Evolutionary conservation across 2,797 vertebrate genomes (phyloP), one percentile per base, ranked within the genome.

Genomic region (Platalea minor): DNA sequence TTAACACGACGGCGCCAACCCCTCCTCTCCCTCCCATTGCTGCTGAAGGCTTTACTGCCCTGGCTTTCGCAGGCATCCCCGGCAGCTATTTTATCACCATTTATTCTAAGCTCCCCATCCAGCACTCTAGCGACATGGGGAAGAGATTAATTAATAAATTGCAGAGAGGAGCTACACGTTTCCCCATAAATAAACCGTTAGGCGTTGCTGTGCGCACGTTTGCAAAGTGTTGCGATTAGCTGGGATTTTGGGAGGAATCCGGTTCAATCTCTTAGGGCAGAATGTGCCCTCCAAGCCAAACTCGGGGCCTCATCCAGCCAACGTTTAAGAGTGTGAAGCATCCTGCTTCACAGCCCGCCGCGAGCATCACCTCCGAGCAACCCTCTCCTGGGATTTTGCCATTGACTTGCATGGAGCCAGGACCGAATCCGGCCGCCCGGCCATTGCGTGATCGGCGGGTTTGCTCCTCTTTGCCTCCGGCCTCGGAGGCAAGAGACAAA

Each of bases 111-210:
- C 50, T 18, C 13, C 53, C 48, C 54, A 35, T 1, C 29, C 74
- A 43, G 26, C 2, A 5, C 39, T 12, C 16, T 12, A 46, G 37
- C 0, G 2, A 39, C 37, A 9, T 0, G 3, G 17, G 41, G 37
- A 92, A 70, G 50, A 50, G 43, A 35, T 46, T 17, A 15, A 63
- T 41, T 17, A 50, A 65, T 5, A 63, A 77, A 65, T 10, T 7
- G 2, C 0, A 4, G 21, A 39, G 28, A 33, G 25, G n/a, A 37
- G 9, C 68, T 24, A 3, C 5, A 0, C 0, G 17, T 39, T 54
- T 2, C 60, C 56, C 46, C 8, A 5, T 17, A 53, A 88, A 72
- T 4, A 57, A 79, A 33, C 51, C n/a, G 45, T 13, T 1, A 14
- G 28, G 6, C 4, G 37, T 5, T 61, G 72, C 33, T 23, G 21